Conservation (phyloP, 1,140 invertebrate species). For the Littorina saxatilis region DNA sequence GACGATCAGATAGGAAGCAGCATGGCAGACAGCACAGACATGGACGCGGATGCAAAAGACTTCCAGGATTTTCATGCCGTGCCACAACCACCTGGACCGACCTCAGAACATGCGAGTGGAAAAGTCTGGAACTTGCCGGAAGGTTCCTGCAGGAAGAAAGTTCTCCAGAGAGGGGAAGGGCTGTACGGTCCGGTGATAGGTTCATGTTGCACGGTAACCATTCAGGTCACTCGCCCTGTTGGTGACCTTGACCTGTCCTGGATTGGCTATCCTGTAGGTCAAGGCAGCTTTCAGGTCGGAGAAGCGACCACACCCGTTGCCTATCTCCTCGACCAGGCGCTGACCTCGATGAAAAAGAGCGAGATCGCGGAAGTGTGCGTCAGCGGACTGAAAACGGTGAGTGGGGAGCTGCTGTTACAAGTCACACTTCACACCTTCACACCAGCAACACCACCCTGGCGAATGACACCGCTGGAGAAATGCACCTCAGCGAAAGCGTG, state of each 20-base stretch:
- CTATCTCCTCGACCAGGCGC: slow-evolving; percentile 46
- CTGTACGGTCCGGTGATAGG: slow-evolving; percentile 6
- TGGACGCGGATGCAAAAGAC: background rate
- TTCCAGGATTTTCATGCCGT: too few species aligned
- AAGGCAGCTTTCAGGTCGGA: slow-evolving; percentile 40
- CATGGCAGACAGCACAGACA: background rate
- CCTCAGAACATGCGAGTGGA: background rate
- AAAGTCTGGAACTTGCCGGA: slow-evolving; percentile 6
- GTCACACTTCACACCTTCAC: slow-evolving; percentile 52
- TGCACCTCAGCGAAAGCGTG: slow-evolving; percentile 51
- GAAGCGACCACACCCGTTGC: slow-evolving; percentile 47
- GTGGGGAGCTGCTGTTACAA: slow-evolving; percentile 8
- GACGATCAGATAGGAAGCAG: background rate
- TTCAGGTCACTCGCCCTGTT: background rate
- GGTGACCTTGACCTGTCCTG: background rate
- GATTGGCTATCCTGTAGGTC: slow-evolving; percentile 3
- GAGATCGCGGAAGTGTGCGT: slow-evolving; percentile 49
- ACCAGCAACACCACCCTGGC: slow-evolving; percentile 43
- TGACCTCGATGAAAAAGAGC: slow-evolving; percentile 49
- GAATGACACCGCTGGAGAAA: slow-evolving; percentile 53
- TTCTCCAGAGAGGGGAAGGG: slow-evolving; percentile 12
- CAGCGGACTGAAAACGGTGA: background rate
- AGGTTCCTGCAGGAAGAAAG: slow-evolving; percentile 3
- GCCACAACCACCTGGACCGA: too few species aligned
- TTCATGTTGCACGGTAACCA: background rate